These are phyloP conservation scores for Gadopsis bispinosus DNA, from an alignment of 2,797 vertebrate genomes.

Conservation along the genomic window DNA sequence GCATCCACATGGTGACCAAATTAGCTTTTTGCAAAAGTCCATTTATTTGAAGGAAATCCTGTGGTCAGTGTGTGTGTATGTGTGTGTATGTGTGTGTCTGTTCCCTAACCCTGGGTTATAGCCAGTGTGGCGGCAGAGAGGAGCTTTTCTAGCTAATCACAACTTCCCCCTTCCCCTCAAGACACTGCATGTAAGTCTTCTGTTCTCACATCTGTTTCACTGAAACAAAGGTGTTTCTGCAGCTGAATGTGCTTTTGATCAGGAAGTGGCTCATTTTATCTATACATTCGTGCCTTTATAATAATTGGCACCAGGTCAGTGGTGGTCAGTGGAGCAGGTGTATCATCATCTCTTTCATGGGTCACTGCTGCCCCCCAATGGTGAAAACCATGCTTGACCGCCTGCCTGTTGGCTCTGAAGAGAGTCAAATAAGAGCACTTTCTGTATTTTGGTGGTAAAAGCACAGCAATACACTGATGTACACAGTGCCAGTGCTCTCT, in stretches of 20 bases:
- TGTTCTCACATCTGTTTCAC: slow-evolving; percentile 43
- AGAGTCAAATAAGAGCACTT: not conserved
- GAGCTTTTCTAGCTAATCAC: slow-evolving; percentile 32
- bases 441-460: slow-evolving; percentile 14
- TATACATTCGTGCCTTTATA: not conserved
- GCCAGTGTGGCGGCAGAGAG: slow-evolving; percentile 11
- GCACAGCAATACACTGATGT: not conserved
- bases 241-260: slow-evolving; percentile 2
- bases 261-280: not conserved
- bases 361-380: slow-evolving; percentile 77
- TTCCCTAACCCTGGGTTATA: slow-evolving; percentile 26
- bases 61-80: slow-evolving; percentile 13
- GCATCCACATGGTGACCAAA: slow-evolving; percentile 22
- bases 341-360: slow-evolving; percentile 18
- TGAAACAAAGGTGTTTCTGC: slow-evolving; percentile 8
- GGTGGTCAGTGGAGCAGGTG: slow-evolving; percentile 44
- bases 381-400: slow-evolving; percentile 47
- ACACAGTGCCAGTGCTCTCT: not conserved
- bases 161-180: slow-evolving; percentile 56
- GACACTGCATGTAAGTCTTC: slow-evolving; percentile 36
- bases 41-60: slow-evolving; percentile 59
- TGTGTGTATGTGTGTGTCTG: slow-evolving; percentile 7
- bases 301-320: slow-evolving; percentile 30
- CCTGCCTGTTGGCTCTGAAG: not conserved
- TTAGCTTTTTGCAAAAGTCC: slow-evolving; percentile 55